Evolutionary conservation across 2,888 invertebrate genomes (phyloP), one percentile per base, ranked within the genome.

Genomic region (Brassicogethes aeneus): DNA sequence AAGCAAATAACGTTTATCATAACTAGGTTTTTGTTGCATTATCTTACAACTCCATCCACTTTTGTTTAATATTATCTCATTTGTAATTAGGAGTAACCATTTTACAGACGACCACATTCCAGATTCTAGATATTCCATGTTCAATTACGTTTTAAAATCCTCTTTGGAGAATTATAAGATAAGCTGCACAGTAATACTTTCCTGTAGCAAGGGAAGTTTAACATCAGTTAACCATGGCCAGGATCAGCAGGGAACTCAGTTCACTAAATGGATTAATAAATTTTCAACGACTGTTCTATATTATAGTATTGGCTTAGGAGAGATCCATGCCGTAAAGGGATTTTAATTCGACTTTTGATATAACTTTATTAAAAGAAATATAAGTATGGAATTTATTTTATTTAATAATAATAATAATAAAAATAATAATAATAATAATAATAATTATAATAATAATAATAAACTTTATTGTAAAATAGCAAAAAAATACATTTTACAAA

Each of bases 81-180:
- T 23, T 23, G 23, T 23, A 23, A 23, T 23, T 23, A 23, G 23
- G 23, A 23, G 10, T 23, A 23, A 23, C 23, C 10, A 10, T 23
- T 23, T 23, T 23, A 10, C 23, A 5, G 23, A 5, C 23, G 10
- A 23, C 23, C 23, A 5, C 23, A 32, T 32, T 32, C 32, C 5
- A 13, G 32, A 32, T 32, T 12, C 12, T 5, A 32, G 32, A 32
- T 32, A 8, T 13, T 32, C 14, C 32, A 8, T 32, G 32, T 32
- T 32, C 10, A 32, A 32, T 32, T 32, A 32, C 12, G 14, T 32
- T 32, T 32, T 32, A 32, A 32, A 32, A 32, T 32, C 32, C 14
- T 32, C 14, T 13, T 32, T 32, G 3, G 8, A 5, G 14, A 32
- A 32, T 32, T 32, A 32, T 32, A 8, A 32, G 32, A 32, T 32